Base-by-base conservation (phyloP, 2,888 invertebrate species). In the Hypena proboscidalis region DNA sequence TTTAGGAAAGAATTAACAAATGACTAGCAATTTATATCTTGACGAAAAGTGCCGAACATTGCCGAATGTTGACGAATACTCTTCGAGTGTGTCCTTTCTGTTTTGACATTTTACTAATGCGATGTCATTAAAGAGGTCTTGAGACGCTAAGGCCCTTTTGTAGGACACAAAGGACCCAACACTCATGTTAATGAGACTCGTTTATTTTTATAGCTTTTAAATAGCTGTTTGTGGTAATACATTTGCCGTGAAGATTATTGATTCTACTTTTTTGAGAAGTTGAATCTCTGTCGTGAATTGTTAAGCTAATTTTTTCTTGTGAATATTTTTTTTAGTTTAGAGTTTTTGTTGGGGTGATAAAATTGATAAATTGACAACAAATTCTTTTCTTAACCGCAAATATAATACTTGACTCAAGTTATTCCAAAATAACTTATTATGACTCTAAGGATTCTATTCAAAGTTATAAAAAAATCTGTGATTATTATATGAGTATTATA, bases 21-120 rank as follows among this genome's bases (percentile, higher is more conserved):
- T 90, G 76, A 75, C 83, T 58, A 41, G 71, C 80, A 71, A 90
- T 90, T 82, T 85, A 88, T 90, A 87, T 78, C 72, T 52, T 74
- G 77, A 6, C 30, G 7, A 17, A 34, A 22, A 30, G 29, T 39
- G 25, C 34, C 59, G 64, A 66, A 63, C 48, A 11, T 61, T 58
- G 46, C 45, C 45, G 42, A 73, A 77, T 68, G 68, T 79, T 79
- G 74, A 71, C 68, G 64, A 67, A 71, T 70, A 64, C 75, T 82
- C 76, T 63, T 75, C 68, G 74, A 71, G 78, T 75, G 79, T 80
- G 83, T 85, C 77, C 86, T 87, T 88, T 84, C 74, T 90, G 89
- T 90, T 90, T 80, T 89, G 90, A 90, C 90, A 86, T 81, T 83
- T 88, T 86, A 90, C 89, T 90, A 90, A 90, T 90, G 88, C 60